Conservation (phyloP, 2,113 vertebrate genomes). For the Hassar affinis region DNA sequence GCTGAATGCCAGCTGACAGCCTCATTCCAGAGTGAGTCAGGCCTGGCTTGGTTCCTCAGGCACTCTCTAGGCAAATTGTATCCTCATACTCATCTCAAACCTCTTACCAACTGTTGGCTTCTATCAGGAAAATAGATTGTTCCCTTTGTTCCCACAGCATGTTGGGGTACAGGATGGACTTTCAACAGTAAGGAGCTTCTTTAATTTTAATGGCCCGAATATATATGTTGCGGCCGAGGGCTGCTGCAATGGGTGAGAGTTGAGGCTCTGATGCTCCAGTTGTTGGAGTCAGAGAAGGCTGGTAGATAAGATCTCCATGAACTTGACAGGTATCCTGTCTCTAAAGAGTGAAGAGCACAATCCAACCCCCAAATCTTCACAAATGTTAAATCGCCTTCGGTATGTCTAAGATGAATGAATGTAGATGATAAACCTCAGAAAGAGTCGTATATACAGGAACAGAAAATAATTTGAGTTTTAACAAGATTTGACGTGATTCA, state of each 20-base stretch:
- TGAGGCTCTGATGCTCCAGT: constrained; percentile 30
- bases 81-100: constrained; percentile 91
- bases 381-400: neutral
- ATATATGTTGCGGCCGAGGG: constrained; percentile 11
- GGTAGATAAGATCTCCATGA: constrained; percentile 42
- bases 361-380: constrained; percentile 8
- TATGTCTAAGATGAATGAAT: neutral
- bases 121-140: constrained; percentile 87
- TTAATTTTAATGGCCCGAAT: constrained; percentile 60
- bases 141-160: constrained; percentile 86
- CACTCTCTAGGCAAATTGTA: constrained; percentile 97
- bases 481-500: neutral
- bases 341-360: constrained; percentile 34
- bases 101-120: constrained; percentile 87
- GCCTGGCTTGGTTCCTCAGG: constrained; percentile 86
- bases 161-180: constrained; percentile 77
- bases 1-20: constrained; percentile 96
- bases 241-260: constrained; percentile 5
- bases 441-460: neutral
- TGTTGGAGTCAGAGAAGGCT: constrained; percentile 36
- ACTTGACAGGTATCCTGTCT: constrained; percentile 48
- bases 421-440: neutral
- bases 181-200: constrained; percentile 76
- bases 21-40: constrained; percentile 84
- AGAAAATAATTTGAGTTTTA: neutral